Evolutionary conservation across 2,113 vertebrate genomes (phyloP).

Genomic region (Abramis brama): DNA sequence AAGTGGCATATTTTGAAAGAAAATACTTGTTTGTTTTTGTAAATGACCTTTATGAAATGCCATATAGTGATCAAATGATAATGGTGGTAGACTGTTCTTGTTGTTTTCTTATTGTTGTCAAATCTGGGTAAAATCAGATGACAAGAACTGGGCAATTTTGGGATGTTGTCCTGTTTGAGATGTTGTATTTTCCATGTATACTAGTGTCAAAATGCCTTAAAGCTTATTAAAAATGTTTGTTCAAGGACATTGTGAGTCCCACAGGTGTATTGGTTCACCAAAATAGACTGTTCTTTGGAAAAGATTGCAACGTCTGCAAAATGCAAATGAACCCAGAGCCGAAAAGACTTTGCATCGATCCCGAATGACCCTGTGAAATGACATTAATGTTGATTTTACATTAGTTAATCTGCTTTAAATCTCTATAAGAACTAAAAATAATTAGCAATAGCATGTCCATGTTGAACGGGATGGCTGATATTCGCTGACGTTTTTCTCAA

Average conservation of each 20-base stretch:
- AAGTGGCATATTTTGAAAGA: constrained; percentile 2
- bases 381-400: constrained; percentile 30
- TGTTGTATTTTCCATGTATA: background rate
- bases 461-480: background rate
- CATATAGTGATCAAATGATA: background rate
- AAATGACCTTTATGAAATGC: background rate
- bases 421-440: background rate
- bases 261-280: constrained; percentile 1
- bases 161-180: background rate
- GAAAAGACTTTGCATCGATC: constrained; percentile 44
- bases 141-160: background rate
- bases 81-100: background rate
- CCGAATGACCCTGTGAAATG: background rate
- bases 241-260: background rate
- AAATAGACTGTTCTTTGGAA: constrained; percentile 26
- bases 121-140: background rate
- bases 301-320: constrained; percentile 41
- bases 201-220: background rate
- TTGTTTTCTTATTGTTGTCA: background rate
- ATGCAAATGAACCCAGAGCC: constrained; percentile 45
- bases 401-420: constrained; percentile 20
- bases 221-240: background rate
- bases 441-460: background rate
- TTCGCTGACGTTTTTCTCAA: constrained; percentile 18
- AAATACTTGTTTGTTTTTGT: background rate